A percentile compares a stretch with the other conserved stretches of the same genome.
Evolutionary conservation across 2,888 invertebrate species (phyloP).

Genomic region (Drosophila demipolita): DNA sequence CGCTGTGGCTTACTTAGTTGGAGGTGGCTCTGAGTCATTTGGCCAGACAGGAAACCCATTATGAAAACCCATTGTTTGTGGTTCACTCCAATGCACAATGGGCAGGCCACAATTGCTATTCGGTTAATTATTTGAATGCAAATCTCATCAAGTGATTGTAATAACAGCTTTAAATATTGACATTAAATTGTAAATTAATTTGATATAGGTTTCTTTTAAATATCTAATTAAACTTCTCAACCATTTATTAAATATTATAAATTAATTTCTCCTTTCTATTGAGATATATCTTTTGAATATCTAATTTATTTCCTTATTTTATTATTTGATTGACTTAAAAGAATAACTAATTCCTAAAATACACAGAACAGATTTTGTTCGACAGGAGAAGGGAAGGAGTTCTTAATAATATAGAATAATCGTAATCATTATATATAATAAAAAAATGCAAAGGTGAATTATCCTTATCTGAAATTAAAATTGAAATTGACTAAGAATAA

Average conservation of each 20-base stretch:
- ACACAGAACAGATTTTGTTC: not conserved
- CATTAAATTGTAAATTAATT: not conserved
- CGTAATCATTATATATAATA: not conserved
- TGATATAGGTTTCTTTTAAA: not conserved
- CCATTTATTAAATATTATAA: not conserved
- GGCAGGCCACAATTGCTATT: not conserved
- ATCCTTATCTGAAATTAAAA: not conserved
- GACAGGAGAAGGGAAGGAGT: not conserved
- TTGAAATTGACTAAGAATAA: not conserved
- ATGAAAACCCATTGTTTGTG: conserved; percentile 20
- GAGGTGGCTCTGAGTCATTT: conserved; percentile 21
- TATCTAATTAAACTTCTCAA: not conserved
- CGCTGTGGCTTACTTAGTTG: conserved; percentile 27
- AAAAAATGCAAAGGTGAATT: not conserved
- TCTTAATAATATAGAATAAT: not conserved
- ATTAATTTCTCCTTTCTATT: not conserved
- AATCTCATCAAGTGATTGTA: not conserved
- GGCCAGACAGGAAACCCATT: conserved; percentile 29
- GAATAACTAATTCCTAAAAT: not conserved
- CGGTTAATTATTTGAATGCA: not conserved
- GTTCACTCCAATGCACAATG: not conserved
- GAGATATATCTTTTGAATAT: not conserved
- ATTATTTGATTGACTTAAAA: not conserved
- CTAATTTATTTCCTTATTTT: not conserved
- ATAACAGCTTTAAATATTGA: not conserved